phyloP scores from a whole-genome alignment of 2,888 invertebrate genomes.

The Drosophila trichaetosa region DNA sequence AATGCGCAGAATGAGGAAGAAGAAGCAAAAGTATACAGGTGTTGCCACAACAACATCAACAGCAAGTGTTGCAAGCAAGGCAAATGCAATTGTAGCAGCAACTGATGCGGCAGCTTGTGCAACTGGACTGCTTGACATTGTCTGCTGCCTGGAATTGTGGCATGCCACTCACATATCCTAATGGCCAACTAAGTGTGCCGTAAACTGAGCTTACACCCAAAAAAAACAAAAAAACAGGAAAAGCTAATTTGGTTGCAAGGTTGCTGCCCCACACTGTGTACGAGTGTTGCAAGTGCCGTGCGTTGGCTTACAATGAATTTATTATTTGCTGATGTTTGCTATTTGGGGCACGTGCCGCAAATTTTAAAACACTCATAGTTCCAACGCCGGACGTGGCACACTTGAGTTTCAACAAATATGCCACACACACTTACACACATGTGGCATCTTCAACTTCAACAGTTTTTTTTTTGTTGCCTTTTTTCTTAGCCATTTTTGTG shows the following conservation, averaged over 20 bases:
- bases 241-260: constrained; percentile 69
- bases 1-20: background rate
- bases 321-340: constrained; percentile 83
- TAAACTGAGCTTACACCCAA: constrained; percentile 47
- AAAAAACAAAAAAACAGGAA: background rate
- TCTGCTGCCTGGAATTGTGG: constrained; percentile 45
- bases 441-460: constrained; percentile 24
- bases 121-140: constrained; percentile 4
- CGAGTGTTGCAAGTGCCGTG: constrained; percentile 38
- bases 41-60: constrained; percentile 25
- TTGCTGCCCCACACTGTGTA: background rate
- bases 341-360: constrained; percentile 81
- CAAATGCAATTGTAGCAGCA: constrained; percentile 24
- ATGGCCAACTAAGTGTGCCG: constrained; percentile 67
- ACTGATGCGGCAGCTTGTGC: constrained; percentile 16
- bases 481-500: constrained; percentile 66
- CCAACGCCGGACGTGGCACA: constrained; percentile 64
- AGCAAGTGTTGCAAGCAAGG: constrained; percentile 32
- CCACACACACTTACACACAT: constrained; percentile 38
- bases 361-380: constrained; percentile 75
- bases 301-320: constrained; percentile 74
- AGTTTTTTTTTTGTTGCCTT: constrained; percentile 8
- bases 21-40: constrained; percentile 6
- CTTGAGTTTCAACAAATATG: constrained; percentile 56
- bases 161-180: constrained; percentile 71